These are phyloP conservation scores for Notocelia uddmanniana DNA, from an alignment of 2,888 invertebrate genomes.

Conservation along the genomic window DNA sequence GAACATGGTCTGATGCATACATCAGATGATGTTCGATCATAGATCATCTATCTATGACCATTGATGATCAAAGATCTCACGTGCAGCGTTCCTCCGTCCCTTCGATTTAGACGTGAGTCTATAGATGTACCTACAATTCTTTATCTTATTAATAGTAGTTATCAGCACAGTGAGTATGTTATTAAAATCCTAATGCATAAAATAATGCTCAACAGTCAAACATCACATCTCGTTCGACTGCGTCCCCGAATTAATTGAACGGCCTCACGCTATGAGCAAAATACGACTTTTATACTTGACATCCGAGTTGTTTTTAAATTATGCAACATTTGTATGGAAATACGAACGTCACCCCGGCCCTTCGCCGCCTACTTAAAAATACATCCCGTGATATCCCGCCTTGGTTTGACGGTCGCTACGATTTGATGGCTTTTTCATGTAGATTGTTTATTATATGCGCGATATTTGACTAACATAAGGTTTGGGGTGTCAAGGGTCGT, in stretches of 20 bases:
- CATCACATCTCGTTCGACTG: slow-evolving; percentile 7
- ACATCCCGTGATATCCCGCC: slow-evolving; percentile 76
- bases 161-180: slow-evolving; percentile 10
- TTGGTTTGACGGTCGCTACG: slow-evolving; percentile 73
- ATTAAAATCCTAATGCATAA: slow-evolving; percentile 33
- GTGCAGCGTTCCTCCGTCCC: neutral
- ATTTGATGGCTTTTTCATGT: slow-evolving; percentile 84
- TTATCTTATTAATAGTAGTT: neutral
- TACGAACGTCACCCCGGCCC: slow-evolving; percentile 68
- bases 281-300: slow-evolving; percentile 69
- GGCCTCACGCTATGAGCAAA: slow-evolving; percentile 54
- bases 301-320: slow-evolving; percentile 76
- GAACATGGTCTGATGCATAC: too few species aligned
- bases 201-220: slow-evolving; percentile 31
- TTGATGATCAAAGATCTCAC: neutral
- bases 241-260: slow-evolving; percentile 39
- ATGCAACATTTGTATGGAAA: slow-evolving; percentile 85
- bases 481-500: slow-evolving; percentile 13
- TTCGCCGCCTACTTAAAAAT: slow-evolving; percentile 75
- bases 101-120: neutral
- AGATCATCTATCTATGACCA: too few species aligned
- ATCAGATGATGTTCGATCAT: too few species aligned
- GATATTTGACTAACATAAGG: slow-evolving; percentile 29
- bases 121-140: too few species aligned
- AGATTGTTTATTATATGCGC: slow-evolving; percentile 61